Conservation (phyloP, 2,888 invertebrate genomes). For the Lamellibrachia satsuma region DNA sequence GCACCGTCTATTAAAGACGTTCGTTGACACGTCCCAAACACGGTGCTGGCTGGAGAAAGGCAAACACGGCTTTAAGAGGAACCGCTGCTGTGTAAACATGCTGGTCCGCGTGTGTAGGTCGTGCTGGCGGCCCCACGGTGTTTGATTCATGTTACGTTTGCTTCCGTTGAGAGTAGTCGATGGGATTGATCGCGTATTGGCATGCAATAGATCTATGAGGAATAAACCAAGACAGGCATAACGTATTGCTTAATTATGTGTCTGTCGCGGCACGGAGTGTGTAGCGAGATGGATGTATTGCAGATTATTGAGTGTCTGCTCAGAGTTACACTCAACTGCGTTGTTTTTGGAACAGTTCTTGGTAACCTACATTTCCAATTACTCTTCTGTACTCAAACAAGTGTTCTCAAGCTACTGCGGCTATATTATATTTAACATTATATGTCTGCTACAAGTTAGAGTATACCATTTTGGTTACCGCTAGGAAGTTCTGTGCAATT, state of each 20-base stretch:
- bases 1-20: not conserved
- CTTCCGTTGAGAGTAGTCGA: not conserved
- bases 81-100: not conserved
- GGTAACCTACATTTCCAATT: too few species aligned
- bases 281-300: not conserved
- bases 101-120: not conserved
- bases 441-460: too few species aligned
- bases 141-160: not conserved
- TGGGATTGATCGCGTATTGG: not conserved
- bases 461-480: too few species aligned
- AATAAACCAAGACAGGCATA: not conserved
- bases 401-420: too few species aligned
- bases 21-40: not conserved
- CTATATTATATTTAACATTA: too few species aligned
- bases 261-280: not conserved
- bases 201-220: not conserved
- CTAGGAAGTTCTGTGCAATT: too few species aligned
- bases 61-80: not conserved
- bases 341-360: too few species aligned
- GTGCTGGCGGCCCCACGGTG: not conserved
- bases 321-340: not conserved
- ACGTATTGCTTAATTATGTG: not conserved
- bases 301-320: not conserved
- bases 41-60: not conserved
- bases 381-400: too few species aligned